Evolutionary conservation across 2,113 vertebrate species (phyloP).

Genomic region (Benitochromis conjunctus): DNA sequence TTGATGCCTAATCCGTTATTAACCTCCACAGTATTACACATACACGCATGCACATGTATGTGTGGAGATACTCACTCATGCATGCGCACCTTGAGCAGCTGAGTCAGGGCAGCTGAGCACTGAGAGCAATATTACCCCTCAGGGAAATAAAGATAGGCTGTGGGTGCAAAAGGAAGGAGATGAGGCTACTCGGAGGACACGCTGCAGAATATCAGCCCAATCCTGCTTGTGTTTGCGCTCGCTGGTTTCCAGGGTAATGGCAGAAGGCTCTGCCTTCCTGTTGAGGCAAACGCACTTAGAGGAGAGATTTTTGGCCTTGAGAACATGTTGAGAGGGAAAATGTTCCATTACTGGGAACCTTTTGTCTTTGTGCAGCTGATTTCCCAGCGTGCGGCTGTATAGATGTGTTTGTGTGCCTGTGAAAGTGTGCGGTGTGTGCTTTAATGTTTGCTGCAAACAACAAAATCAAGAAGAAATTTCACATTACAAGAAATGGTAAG

Average conservation of each 20-base stretch:
- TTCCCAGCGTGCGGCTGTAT: background rate
- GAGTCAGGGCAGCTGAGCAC: conserved; percentile 19
- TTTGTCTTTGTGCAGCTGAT: background rate
- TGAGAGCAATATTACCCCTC: conserved; percentile 19
- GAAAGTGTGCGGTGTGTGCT: background rate
- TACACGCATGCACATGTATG: background rate
- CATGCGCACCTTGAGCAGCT: conserved; percentile 11
- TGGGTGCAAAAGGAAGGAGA: conserved; percentile 20
- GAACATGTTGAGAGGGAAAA: background rate
- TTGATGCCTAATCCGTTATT: conserved; percentile 60
- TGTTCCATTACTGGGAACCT: conserved; percentile 1
- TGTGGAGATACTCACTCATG: background rate
- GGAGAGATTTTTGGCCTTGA: conserved; percentile 12
- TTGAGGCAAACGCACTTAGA: conserved; percentile 24
- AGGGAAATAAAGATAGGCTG: conserved; percentile 57
- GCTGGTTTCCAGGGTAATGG: conserved; percentile 51
- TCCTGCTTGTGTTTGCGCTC: conserved; percentile 43
- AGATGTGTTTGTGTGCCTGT: background rate
- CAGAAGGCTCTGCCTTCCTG: conserved; percentile 5
- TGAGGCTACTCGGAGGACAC: conserved; percentile 27
- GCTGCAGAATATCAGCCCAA: conserved; percentile 23
- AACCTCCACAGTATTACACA: conserved; percentile 11
- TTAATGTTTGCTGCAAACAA: background rate
- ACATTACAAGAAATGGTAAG: background rate
- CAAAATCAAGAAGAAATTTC: background rate